Conservation (phyloP, 1,140 invertebrate species). For the Globodera ellingtonae region DNA sequence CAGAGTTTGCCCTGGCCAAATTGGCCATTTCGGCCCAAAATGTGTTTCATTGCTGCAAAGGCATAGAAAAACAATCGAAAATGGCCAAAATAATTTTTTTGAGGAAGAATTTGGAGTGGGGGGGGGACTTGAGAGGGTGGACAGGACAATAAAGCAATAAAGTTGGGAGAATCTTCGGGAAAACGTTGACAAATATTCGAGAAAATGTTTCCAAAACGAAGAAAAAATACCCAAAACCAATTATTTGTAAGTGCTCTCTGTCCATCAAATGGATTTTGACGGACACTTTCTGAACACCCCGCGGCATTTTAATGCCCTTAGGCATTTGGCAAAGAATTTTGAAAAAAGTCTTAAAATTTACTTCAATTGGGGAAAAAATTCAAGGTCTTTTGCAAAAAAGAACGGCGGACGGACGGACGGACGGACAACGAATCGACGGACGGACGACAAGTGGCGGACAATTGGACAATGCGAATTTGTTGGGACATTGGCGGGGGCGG, state of each 20-base stretch:
- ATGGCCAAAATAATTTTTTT: not conserved
- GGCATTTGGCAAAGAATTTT: too few relatives aligned
- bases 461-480: not conserved
- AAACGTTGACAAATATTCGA: too few relatives aligned
- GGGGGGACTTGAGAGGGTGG: not conserved
- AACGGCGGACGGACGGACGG: not conserved
- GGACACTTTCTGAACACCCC: too few relatives aligned
- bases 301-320: too few relatives aligned
- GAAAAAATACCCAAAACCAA: too few relatives aligned
- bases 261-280: too few relatives aligned
- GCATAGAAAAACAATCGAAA: not conserved
- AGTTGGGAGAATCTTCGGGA: too few relatives aligned
- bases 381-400: not conserved
- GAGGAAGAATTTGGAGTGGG: not conserved
- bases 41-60: not conserved
- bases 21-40: not conserved
- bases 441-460: not conserved
- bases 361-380: too few relatives aligned
- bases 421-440: not conserved
- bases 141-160: not conserved
- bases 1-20: not conserved
- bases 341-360: too few relatives aligned
- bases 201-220: too few relatives aligned
- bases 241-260: too few relatives aligned
- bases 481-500: not conserved